phyloP scores from a whole-genome alignment of 1,140 invertebrate genomes.

The Megalonaias nervosa region DNA sequence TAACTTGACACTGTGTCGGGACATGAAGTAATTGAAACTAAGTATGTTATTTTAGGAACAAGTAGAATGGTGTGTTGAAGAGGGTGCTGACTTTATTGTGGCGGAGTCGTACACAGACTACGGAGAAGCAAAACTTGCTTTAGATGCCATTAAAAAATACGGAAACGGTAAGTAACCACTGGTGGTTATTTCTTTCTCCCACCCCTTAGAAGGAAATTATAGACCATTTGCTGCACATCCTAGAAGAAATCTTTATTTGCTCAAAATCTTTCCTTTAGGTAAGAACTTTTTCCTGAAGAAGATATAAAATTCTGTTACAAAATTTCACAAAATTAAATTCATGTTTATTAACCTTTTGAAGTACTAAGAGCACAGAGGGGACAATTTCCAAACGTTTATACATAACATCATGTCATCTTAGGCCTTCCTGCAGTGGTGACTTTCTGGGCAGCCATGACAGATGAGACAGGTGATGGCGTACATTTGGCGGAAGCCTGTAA shows the following conservation, averaged over 20 bases:
- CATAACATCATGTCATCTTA: neutral
- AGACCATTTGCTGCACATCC: too few relatives aligned
- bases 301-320: too few relatives aligned
- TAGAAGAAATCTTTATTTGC: too few relatives aligned
- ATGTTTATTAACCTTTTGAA: too few relatives aligned
- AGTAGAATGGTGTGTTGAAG: conserved; percentile 60
- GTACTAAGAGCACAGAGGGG: too few relatives aligned
- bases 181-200: too few relatives aligned
- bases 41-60: conserved; percentile 53
- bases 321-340: too few relatives aligned
- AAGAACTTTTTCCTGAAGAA: too few relatives aligned
- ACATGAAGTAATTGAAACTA: neutral
- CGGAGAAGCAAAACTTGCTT: conserved; percentile 57
- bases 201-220: too few relatives aligned
- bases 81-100: conserved; percentile 60
- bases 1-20: neutral
- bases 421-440: conserved; percentile 43
- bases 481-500: conserved; percentile 52
- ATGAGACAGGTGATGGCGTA: conserved; percentile 52
- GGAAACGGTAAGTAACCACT: conserved; percentile 42
- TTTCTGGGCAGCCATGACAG: conserved; percentile 32
- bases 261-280: too few relatives aligned
- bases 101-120: conserved; percentile 59
- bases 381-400: too few relatives aligned
- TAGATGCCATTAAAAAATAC: conserved; percentile 57